Base-by-base conservation (phyloP, 2,888 invertebrate genomes). In the Caenorhabditis imperialis region DNA sequence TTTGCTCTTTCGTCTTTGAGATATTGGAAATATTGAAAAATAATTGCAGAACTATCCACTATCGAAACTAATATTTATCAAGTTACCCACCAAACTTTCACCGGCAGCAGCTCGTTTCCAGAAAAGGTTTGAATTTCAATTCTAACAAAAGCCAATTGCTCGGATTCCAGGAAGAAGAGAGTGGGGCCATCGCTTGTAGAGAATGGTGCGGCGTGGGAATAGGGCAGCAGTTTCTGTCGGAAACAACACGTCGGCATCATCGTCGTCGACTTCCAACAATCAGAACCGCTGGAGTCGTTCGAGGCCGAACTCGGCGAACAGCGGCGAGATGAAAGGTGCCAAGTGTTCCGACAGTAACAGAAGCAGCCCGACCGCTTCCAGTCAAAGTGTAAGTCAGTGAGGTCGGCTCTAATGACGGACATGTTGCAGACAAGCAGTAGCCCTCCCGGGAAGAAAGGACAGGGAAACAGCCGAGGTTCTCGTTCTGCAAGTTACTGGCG, bases 191-290 rank as follows among this genome's bases (percentile, higher is more conserved):
- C 8, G 20, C 33, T 20, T 37, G 8, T 51, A 10, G 5, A 62
- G 25, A 57, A 71, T 71, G 71, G 71, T 62, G 48, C 62, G 61
- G 57, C 71, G 71, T 71, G 71, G 71, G 23, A 44, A 51, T 16
- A 62, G 71, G 57, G 7, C 48, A n/a, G 7, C 42, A 25, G 58
- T 14, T 22, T 7, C 44, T 23, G 30, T 38, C 3, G 25, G 27
- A 33, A 69, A 45, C 30, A 54, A 53, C 8, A 27, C 63, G 12
- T 40, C 38, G 54, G 30, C 44, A 6, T 51, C 54, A 20, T 57
- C 53, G 1, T 63, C 57, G 7, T 54, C 54, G 20, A 45, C 54
- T 6, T 53, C 63, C n/a, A 44, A 54, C 5, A 38, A 40, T 22
- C 37, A 40, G 8, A n/a, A 14, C 7, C 72, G 58, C 3, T 71